Evolutionary conservation across 2,888 invertebrate species (phyloP), one percentile per base, ranked within the genome.

Genomic region (Helicoverpa assulta): DNA sequence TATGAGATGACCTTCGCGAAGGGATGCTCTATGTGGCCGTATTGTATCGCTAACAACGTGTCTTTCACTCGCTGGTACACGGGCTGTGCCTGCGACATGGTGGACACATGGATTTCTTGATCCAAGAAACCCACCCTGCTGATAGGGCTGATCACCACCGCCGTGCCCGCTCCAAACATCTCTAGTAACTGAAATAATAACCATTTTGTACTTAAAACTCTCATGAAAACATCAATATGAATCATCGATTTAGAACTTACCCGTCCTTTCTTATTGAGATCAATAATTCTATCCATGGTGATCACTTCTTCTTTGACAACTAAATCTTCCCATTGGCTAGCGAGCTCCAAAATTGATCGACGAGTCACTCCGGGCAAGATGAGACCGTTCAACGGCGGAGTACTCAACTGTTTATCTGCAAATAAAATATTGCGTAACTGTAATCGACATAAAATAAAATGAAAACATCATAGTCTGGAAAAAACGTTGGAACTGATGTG

Each of bases 151-250:
- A 99, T 98, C 58, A 99, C 96, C 85, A 99, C 99, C 0, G 99
- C 99, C 29, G 99, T 99, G 67, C 99, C 99, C n/a, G 99, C 97
- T 69, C 99, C 99, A 92, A 99, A 99, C 92, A 99, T 96, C 94
- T 99, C 99, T 82, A 99, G 91, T 80, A 99, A 92, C 99, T 99
- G 95, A 0, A 96, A 95, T n/a, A n/a, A 70, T 62, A 74, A 69
- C 43, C 5, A 43, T 26, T 37, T 26, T 26, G 6, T 43, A 21
- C 7, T 43, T 10, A 18, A 43, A 61, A 57, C 43, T 29, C 12
- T 0, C 16, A 47, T 53, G 26, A 5, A 59, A 52, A 33, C 12
- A 16, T 5, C 51, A 29, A 2, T 14, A 21, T 5, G 37, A 43
- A 56, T 5, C 19, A 33, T 19, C 21, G n/a, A 6, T 7, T 29